Evolutionary conservation across 2,888 invertebrate species (phyloP).

Genomic region (Cylloceria caligata): DNA sequence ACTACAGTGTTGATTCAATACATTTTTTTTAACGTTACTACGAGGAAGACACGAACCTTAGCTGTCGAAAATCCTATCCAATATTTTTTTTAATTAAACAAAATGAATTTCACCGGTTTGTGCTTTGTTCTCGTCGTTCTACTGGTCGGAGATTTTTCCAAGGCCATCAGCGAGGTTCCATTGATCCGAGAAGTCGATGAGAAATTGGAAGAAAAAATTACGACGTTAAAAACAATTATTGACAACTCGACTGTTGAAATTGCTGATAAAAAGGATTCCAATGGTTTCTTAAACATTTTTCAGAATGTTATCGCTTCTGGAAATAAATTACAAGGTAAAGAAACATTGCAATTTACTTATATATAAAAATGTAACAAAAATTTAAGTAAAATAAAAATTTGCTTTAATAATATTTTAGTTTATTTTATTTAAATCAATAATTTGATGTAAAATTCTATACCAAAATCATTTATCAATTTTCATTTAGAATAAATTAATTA

Average conservation of each 20-base stretch:
- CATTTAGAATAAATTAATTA: not conserved
- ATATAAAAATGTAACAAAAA: not conserved
- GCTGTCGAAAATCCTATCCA: not conserved
- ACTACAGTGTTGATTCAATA: constrained; percentile 21
- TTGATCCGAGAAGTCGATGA: not conserved
- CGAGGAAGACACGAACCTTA: constrained; percentile 9
- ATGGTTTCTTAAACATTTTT: not conserved
- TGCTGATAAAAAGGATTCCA: not conserved
- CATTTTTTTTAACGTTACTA: not conserved
- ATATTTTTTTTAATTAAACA: not conserved
- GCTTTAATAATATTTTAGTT: not conserved
- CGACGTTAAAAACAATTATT: not conserved
- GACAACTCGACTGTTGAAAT: constrained; percentile 8
- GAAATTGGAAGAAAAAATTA: constrained; percentile 9
- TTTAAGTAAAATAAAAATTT: not conserved
- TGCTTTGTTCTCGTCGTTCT: constrained; percentile 29
- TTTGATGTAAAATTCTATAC: not conserved
- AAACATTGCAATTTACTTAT: not conserved
- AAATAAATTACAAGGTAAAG: constrained; percentile 24
- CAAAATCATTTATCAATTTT: not conserved
- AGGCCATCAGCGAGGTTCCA: constrained; percentile 16
- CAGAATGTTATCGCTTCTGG: not conserved
- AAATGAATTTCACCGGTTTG: constrained; percentile 48
- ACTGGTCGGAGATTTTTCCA: constrained; percentile 8
- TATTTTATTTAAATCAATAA: not conserved